Conservation (phyloP, 2,888 invertebrate genomes). For the Eueremaeus valkanovi region DNA sequence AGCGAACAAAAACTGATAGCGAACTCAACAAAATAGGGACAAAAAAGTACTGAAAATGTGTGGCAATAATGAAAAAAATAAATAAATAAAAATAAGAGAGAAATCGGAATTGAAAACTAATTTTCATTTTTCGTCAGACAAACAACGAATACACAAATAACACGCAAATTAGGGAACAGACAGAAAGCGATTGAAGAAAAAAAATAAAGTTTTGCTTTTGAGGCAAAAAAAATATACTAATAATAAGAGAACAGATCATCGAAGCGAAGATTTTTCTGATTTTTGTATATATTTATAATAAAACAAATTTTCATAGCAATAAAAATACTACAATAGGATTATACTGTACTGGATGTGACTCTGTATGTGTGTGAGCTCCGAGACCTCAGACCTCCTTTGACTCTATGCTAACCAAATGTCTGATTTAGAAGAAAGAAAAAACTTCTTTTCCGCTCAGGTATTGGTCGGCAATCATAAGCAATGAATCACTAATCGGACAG, state of each 20-base stretch:
- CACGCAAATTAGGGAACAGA: conserved; percentile 25
- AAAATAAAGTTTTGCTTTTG: not conserved
- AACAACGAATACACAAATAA: conserved; percentile 20
- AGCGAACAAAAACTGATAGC: too few species aligned
- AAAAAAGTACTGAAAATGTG: too few species aligned
- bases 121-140: not conserved
- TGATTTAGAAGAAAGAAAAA: not conserved
- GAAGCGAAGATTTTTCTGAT: not conserved
- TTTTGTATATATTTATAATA: not conserved
- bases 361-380: too few species aligned
- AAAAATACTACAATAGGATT: not conserved
- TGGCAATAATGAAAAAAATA: too few species aligned
- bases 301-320: not conserved
- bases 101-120: too few species aligned
- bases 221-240: not conserved
- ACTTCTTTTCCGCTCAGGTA: too few species aligned
- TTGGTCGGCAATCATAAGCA: not conserved
- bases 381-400: too few species aligned
- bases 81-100: too few species aligned
- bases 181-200: conserved; percentile 12
- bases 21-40: too few species aligned
- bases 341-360: not conserved
- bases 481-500: not conserved
- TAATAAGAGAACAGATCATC: not conserved
- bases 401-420: not conserved